Evolutionary conservation across 2,888 invertebrate species (phyloP).

Genomic region (Nomada flava): DNA sequence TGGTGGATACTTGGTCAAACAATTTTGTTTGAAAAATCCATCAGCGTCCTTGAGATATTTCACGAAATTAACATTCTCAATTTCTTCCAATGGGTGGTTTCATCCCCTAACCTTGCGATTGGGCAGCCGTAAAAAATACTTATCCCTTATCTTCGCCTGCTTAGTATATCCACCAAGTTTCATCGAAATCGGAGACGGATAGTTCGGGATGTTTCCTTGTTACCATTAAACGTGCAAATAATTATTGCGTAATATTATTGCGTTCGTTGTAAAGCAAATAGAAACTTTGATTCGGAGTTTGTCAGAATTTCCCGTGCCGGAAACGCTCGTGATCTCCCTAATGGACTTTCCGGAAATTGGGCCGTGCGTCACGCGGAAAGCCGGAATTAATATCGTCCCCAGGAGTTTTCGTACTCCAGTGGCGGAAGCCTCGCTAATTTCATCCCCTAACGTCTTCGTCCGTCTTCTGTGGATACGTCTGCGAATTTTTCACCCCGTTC

Average conservation of each 20-base stretch:
- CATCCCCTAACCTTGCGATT: no score
- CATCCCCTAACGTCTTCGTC: neutral
- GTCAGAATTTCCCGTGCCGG: conserved; percentile 38
- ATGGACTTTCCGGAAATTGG: conserved; percentile 79
- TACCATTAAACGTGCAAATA: no score
- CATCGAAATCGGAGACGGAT: no score
- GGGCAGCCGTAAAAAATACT: no score
- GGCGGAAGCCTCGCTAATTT: conserved; percentile 8
- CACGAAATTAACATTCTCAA: no score
- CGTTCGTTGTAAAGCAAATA: neutral
- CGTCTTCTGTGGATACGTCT: neutral
- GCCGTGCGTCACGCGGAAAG: conserved; percentile 76
- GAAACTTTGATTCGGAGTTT: conserved; percentile 17
- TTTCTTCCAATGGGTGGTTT: no score
- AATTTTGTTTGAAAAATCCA: no score
- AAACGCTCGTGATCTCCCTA: conserved; percentile 64
- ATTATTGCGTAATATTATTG: neutral
- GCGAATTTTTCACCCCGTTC: conserved; percentile 11
- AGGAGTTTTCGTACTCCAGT: conserved; percentile 42
- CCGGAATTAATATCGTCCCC: conserved; percentile 70
- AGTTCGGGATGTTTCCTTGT: no score
- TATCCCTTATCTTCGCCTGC: no score
- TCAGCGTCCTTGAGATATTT: no score
- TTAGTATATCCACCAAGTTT: no score
- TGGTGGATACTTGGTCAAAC: no score